Percentiles rank a stretch among this genome's conserved stretches.
Evolutionary conservation across 2,113 vertebrate species (phyloP).

Genomic region (Mesoclemmys tuberculata): DNA sequence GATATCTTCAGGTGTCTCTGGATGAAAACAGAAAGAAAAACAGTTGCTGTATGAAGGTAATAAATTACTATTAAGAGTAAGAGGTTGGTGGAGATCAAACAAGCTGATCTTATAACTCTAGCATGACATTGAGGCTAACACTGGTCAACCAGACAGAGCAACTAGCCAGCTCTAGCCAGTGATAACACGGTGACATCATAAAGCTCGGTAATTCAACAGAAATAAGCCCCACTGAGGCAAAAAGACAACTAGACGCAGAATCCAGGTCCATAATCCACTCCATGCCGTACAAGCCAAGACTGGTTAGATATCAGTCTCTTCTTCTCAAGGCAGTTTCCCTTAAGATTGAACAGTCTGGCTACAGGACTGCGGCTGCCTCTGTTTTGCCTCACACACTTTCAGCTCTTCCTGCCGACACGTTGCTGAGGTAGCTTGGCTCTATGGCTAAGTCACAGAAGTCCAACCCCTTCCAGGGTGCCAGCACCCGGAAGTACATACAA

Average conservation of each 20-base stretch:
- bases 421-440: not conserved
- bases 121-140: not conserved
- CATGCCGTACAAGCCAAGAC: not conserved
- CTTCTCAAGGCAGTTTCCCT: not conserved
- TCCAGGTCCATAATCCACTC: not conserved
- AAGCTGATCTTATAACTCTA: not conserved
- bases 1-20: constrained; percentile 61
- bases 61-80: not conserved
- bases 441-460: not conserved
- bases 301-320: not conserved
- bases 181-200: not conserved
- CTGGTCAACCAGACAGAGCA: not conserved
- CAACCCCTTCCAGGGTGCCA: not conserved
- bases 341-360: not conserved
- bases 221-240: not conserved
- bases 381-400: not conserved
- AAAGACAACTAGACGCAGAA: not conserved
- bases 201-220: not conserved
- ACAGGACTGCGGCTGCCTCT: not conserved
- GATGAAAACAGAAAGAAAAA: not conserved
- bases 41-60: not conserved
- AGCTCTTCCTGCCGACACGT: not conserved
- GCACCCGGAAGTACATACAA: not conserved
- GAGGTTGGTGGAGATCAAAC: not conserved
- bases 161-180: too few relatives aligned